Conservation (phyloP, 2,797 vertebrate species). For the Picus viridis region DNA sequence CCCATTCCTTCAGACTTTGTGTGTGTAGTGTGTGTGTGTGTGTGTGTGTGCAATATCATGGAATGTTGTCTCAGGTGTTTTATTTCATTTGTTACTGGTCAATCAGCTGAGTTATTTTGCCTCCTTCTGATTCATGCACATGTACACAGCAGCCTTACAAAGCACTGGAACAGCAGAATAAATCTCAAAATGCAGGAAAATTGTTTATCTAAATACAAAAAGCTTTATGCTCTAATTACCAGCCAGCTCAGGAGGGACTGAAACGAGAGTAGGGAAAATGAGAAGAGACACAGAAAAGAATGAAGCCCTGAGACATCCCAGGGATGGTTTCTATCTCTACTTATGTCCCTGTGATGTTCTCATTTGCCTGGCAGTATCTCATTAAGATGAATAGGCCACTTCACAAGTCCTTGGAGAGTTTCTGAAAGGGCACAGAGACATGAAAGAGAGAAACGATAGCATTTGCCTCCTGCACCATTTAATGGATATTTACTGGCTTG, state of each 20-base stretch:
- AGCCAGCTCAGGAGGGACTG: background rate
- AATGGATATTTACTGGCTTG: background rate
- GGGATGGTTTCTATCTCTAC: background rate
- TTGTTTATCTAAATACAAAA: slow-evolving; percentile 10
- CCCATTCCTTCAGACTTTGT: background rate
- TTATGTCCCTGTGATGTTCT: background rate
- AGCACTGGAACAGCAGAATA: background rate
- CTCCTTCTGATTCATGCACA: background rate
- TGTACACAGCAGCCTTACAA: background rate
- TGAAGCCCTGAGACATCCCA: background rate
- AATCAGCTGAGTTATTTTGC: background rate
- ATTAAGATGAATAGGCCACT: slow-evolving; percentile 21
- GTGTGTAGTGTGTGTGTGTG: too few relatives aligned
- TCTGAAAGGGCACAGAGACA: slow-evolving; percentile 6
- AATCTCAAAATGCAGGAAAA: background rate
- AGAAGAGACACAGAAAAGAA: background rate
- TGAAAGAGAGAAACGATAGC: background rate
- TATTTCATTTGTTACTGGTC: background rate
- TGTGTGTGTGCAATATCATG: background rate
- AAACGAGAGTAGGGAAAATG: background rate
- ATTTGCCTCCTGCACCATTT: background rate
- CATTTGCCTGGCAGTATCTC: background rate
- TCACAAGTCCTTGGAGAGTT: slow-evolving; percentile 4
- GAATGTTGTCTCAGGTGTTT: background rate
- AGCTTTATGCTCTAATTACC: slow-evolving; percentile 9